Evolutionary conservation across 53 echinoderm and acorn worm species (phyloP).

Genomic region (Holothuria leucospilota): DNA sequence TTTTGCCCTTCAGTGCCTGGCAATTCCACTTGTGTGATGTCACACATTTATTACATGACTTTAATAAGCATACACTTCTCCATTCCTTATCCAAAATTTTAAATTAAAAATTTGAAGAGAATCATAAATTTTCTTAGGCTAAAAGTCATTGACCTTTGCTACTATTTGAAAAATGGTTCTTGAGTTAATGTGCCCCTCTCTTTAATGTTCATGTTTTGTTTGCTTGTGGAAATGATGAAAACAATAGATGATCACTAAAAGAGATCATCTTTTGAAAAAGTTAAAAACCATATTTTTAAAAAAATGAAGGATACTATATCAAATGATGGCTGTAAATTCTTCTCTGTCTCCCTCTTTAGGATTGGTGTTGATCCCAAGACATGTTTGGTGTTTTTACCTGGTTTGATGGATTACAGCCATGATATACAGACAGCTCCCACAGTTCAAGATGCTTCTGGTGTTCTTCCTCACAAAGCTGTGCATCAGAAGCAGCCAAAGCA

Average conservation of each 20-base stretch:
- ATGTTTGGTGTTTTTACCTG: slow-evolving; percentile 89
- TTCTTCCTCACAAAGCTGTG: slow-evolving; percentile 59
- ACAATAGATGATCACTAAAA: too few species aligned
- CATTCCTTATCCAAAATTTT: too few species aligned
- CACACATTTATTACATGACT: too few species aligned
- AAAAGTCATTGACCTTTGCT: neutral
- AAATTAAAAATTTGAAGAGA: too few species aligned
- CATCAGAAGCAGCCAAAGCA: slow-evolving; percentile 66
- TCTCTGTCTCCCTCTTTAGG: slow-evolving; percentile 47
- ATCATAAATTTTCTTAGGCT: too few species aligned
- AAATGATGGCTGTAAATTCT: neutral
- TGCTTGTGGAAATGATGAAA: neutral
- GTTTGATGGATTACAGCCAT: slow-evolving; percentile 44
- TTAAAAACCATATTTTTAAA: too few species aligned
- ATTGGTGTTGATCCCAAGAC: slow-evolving; percentile 76
- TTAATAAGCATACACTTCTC: too few species aligned
- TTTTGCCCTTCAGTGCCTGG: too few species aligned
- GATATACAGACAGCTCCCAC: slow-evolving; percentile 72
- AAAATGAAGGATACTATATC: too few species aligned
- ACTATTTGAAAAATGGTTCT: neutral
- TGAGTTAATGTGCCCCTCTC: neutral
- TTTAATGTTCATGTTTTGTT: neutral
- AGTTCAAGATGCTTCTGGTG: slow-evolving; percentile 64
- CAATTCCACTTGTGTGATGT: too few species aligned
- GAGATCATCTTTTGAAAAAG: too few species aligned